phyloP scores from a whole-genome alignment of 1,140 invertebrate species.

The Zeugodacus cucurbitae region DNA sequence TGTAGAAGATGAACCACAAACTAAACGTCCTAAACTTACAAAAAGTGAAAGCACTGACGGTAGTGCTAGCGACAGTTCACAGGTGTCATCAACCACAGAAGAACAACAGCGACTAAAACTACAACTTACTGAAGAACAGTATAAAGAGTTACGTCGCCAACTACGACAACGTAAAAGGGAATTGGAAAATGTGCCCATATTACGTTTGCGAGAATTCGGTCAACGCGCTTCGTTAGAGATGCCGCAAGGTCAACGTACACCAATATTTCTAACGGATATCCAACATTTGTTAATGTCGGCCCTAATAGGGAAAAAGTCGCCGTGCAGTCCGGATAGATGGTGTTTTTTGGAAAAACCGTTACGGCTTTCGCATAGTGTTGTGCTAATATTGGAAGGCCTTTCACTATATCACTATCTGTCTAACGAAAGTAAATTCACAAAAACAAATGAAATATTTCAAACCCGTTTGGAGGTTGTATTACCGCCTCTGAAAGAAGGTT shows the following conservation, averaged over 20 bases:
- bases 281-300: conserved; percentile 85
- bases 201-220: conserved; percentile 72
- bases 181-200: conserved; percentile 69
- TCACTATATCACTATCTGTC: conserved; percentile 78
- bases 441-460: conserved; percentile 71
- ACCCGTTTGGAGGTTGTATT: conserved; percentile 79
- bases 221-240: conserved; percentile 71
- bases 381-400: conserved; percentile 82
- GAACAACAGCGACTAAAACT: background rate
- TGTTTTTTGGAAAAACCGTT: conserved; percentile 80
- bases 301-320: conserved; percentile 76
- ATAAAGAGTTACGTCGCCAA: conserved; percentile 69
- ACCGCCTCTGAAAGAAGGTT: conserved; percentile 76
- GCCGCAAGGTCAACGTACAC: conserved; percentile 71
- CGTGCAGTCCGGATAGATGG: conserved; percentile 79
- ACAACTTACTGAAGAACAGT: conserved; percentile 68
- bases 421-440: conserved; percentile 73
- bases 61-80: background rate
- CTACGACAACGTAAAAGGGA: conserved; percentile 70
- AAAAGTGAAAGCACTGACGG: background rate
- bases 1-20: conserved; percentile 10
- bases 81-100: background rate
- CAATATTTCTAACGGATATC: conserved; percentile 83
- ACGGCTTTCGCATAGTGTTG: conserved; percentile 75
- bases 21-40: conserved; percentile 27